Base-by-base conservation (phyloP, 2,113 vertebrate genomes). In the Mus spicilegus region DNA sequence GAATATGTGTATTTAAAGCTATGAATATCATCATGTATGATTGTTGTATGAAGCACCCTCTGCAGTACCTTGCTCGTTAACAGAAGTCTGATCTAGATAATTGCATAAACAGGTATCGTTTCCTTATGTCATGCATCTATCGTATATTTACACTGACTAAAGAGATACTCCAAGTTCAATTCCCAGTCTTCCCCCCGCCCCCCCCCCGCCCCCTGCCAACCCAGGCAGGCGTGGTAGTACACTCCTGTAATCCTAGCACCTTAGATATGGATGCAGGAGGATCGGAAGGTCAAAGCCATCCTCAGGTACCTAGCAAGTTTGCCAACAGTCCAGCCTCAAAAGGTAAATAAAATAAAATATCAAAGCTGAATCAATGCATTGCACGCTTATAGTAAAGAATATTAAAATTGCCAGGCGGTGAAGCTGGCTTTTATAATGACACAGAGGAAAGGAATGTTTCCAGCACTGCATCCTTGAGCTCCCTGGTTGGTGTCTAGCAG, bases 361-460 rank as follows among this genome's bases (percentile, higher is more conserved):
- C 77, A 94, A 67, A 76, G 7, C 70, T 73, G 78, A 91, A 84
- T 92, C 90, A 89, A 72, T 58, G 46, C 90, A 33, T 95, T 77
- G 11, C 39, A 61, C n/a, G 70, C 30, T 49, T 39, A 10, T 1
- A 46, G 46, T 78, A 61, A 87, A 73, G 61, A 89, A 65, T 58
- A 88, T 80, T 49, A n/a, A 51, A 87, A 39, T 92, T 67, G 58
- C 36, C 39, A 70, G 54, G 20, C 7, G 13, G 67, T 77, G 7
- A 89, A 22, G 54, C 46, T 73, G n/a, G 73, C 9, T 7, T 76
- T 49, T 90, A 33, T 61, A 54, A 63, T 51, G 76, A 17, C 7
- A 39, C 70, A 81, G 19, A 87, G 78, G 63, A 87, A 95, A 94
- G 28, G 90, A 88, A 33, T 16, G 39, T 22, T 77, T 67, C 49